Base-by-base conservation (phyloP, 2,888 invertebrate species). In the Heliothis peltigera region DNA sequence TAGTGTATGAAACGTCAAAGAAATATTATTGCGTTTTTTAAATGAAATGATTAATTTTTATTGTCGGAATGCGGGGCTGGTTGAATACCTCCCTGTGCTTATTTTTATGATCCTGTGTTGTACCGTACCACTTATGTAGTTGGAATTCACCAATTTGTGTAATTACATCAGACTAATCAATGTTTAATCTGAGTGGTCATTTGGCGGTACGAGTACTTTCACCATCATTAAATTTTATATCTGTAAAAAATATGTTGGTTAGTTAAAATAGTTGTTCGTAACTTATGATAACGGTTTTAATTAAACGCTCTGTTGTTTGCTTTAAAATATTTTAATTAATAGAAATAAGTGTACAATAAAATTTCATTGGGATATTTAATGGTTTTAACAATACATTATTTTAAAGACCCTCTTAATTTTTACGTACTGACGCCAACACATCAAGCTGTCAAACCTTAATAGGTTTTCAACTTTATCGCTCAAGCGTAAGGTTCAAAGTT, bases 11-110 rank as follows among this genome's bases (percentile, higher is more conserved):
- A 62, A 56, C 53, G 44, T 39, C 17, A 18, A 60, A 66, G 65
- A 58, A 69, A 75, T 72, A 72, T 80, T 59, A 63, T 58, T 42
- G 52, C 43, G 43, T 64, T 67, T 58, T 66, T 68, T 61, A 61
- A 44, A 48, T 67, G 53, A 66, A 70, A 79, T 75, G 58, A 64
- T 79, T 67, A 70, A 53, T 73, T 81, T 79, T 79, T 81, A 79
- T 72, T 77, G 74, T 55, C 19, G 49, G 43, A 71, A 71, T 75
- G 18, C 57, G 43, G 8, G 25, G 39, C 53, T 35, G 46, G 60
- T 64, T 56, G 69, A 70, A 72, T 75, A 32, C 63, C 56, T 64
- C 75, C 39, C 69, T 72, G 69, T 63, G 42, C 44, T 64, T 59
- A 73, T 72, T 64, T 80, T 80, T 72, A 75, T 56, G 61, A 57